These are phyloP conservation scores for Trisateles emortualis DNA, from an alignment of 2,888 invertebrate genomes.

Conservation along the genomic window DNA sequence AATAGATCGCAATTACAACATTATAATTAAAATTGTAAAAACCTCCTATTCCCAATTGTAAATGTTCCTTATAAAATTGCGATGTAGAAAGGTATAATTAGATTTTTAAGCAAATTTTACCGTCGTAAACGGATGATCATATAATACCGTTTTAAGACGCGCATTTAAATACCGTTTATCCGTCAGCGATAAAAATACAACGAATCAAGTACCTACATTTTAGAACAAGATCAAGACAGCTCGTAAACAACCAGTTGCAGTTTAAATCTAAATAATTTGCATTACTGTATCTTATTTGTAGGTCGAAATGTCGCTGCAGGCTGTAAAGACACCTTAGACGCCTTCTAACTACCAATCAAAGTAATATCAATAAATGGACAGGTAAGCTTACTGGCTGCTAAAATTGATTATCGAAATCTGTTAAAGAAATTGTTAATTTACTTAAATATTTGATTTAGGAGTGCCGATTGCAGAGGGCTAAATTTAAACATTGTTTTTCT, in stretches of 20 bases:
- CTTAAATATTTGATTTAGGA: too few species aligned
- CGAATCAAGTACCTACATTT: slow-evolving; percentile 5
- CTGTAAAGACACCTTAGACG: slow-evolving; percentile 7
- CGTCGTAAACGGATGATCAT: not conserved
- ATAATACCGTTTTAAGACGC: slow-evolving; percentile 1
- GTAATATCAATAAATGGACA: slow-evolving; percentile 23
- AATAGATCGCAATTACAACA: slow-evolving; percentile 31
- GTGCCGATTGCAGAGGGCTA: too few species aligned
- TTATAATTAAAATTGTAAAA: slow-evolving; percentile 18
- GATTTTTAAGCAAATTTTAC: not conserved
- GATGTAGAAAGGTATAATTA: not conserved
- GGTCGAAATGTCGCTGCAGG: slow-evolving; percentile 24
- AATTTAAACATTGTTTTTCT: too few species aligned
- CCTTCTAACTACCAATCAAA: slow-evolving; percentile 12
- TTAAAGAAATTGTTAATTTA: too few species aligned
- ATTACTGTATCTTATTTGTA: slow-evolving; percentile 30
- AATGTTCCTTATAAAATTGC: not conserved
- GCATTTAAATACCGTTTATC: not conserved
- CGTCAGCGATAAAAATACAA: slow-evolving; percentile 4
- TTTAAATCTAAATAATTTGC: slow-evolving; percentile 19
- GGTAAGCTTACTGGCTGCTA: slow-evolving; percentile 10
- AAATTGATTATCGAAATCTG: not conserved
- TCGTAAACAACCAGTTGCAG: slow-evolving; percentile 9
- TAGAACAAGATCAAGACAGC: not conserved
- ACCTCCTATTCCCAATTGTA: not conserved